Base-by-base conservation (phyloP, 2,888 invertebrate genomes). In the Drosophila planitibia region DNA sequence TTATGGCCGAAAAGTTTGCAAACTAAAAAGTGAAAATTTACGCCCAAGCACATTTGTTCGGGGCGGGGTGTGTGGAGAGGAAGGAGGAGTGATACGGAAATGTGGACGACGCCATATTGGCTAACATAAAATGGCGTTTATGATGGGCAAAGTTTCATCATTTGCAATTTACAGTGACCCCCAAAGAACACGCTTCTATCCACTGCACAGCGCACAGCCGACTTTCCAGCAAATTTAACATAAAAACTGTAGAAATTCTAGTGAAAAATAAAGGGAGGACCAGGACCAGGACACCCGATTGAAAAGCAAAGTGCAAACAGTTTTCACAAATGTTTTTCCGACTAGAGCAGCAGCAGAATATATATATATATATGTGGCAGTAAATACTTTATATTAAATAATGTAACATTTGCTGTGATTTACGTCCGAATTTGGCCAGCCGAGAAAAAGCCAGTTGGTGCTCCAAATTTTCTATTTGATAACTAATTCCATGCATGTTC, bases 81-180 rank as follows among this genome's bases (percentile, higher is more conserved):
- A 1, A 5, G 6, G 37, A 35, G 25, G 7, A 10, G 30, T n/a
- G 39, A 37, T 30, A 4, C 47, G 52, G 55, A 69, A 60, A 55
- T 69, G 59, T 75, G 53, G 44, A 61, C 72, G 76, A 82, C 86
- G 84, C 82, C 85, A 84, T 84, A 85, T 84, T 83, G 85, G 84
- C 76, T 86, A 86, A 82, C 84, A 84, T 84, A 76, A 85, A 85
- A 86, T 83, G 85, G 82, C 84, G 84, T 84, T 85, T 86, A 84
- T 86, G 86, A 86, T 85, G 84, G 86, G 75, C 84, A 85, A 85
- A 85, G 78, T 85, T 85, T 83, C 83, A 83, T 83, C 83, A 84
- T 84, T 84, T 85, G 85, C 83, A 84, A 85, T 85, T 83, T 82
- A 73, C 70, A 76, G 63, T 81, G 72, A 83, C 84, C 76, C 71